Percentiles rank a stretch among this genome's conserved stretches.
phyloP scores from a whole-genome alignment of 2,797 vertebrate species.

The Rhincodon typus region DNA sequence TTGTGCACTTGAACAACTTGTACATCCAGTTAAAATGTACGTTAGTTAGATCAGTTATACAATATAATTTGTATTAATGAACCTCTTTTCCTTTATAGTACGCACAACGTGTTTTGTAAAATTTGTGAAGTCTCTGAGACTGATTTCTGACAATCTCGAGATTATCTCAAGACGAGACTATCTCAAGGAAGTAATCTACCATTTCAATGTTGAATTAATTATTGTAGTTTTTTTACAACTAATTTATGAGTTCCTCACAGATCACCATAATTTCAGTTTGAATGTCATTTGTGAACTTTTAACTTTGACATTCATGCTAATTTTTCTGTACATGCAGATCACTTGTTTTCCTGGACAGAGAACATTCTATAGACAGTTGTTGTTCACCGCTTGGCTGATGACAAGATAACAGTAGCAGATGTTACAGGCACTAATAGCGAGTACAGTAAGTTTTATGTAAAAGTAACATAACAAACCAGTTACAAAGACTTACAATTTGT shows the following conservation, averaged over 20 bases:
- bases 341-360: neutral
- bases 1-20: neutral
- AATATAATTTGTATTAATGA: neutral
- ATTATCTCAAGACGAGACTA: neutral
- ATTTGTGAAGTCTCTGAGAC: neutral
- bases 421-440: too few relatives aligned
- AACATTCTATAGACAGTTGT: neutral
- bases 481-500: too few relatives aligned
- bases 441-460: too few relatives aligned
- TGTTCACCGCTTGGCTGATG: too few relatives aligned
- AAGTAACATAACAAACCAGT: too few relatives aligned
- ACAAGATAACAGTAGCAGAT: too few relatives aligned
- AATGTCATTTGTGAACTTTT: neutral
- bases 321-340: neutral
- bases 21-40: neutral
- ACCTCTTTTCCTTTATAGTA: neutral
- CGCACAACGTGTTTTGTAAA: neutral
- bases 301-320: neutral
- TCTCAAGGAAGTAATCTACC: neutral
- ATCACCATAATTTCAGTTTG: neutral
- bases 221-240: neutral
- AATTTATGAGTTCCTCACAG: neutral
- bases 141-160: neutral
- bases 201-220: neutral
- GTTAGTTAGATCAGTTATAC: neutral